Percentiles rank a stretch among this genome's conserved stretches.
Evolutionary conservation across 2,888 invertebrate species (phyloP).

Genomic region (Pandemis corylana): DNA sequence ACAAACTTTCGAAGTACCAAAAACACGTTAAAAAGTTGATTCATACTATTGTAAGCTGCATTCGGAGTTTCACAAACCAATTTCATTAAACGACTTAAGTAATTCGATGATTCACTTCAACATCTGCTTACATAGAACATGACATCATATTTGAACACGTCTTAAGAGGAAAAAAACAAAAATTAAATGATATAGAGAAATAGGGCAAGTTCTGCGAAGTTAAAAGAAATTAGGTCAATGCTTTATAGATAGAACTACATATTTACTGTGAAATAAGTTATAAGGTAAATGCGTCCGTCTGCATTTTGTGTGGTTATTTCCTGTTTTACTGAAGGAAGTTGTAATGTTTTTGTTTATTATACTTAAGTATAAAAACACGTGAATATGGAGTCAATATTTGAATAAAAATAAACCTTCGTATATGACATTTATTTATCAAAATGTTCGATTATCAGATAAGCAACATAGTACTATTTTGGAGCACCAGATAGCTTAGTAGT

Average conservation of each 20-base stretch:
- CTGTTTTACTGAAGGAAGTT: neutral
- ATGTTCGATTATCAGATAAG: no score
- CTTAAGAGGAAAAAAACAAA: slow-evolving; percentile 33
- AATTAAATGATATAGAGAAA: neutral
- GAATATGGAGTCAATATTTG: no score
- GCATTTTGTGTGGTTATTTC: neutral
- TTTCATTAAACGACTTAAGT: slow-evolving; percentile 29
- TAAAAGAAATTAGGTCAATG: slow-evolving; percentile 18
- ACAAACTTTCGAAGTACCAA: neutral
- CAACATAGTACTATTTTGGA: no score
- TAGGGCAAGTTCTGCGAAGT: slow-evolving; percentile 20
- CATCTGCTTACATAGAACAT: slow-evolving; percentile 66
- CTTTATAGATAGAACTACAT: slow-evolving; percentile 4
- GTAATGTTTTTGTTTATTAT: neutral
- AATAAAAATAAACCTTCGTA: no score
- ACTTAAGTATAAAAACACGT: neutral
- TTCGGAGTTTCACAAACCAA: slow-evolving; percentile 42
- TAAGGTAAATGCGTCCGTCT: neutral
- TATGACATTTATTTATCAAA: no score
- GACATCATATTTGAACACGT: slow-evolving; percentile 48
- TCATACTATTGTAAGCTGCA: slow-evolving; percentile 8
- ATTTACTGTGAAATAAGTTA: neutral
- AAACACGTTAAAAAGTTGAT: slow-evolving; percentile 15
- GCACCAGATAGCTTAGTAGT: no score
- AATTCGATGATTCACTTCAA: slow-evolving; percentile 30